Evolutionary conservation across 2,888 invertebrate genomes (phyloP).

Genomic region (Agrotis segetum): DNA sequence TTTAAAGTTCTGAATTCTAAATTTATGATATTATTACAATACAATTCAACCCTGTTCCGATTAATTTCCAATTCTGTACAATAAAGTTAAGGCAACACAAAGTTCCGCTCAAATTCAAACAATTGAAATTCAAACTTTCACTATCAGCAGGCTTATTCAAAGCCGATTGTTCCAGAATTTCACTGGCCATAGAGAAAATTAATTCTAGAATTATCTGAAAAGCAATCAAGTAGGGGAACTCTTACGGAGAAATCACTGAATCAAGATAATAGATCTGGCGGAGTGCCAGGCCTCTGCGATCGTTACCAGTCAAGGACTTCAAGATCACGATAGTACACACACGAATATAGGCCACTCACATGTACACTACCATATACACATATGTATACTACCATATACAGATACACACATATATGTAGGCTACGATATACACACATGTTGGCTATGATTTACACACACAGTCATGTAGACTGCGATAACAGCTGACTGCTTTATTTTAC

Average conservation of each 20-base stretch:
- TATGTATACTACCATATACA: background rate
- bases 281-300: conserved; percentile 75
- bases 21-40: background rate
- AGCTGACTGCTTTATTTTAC: conserved; percentile 70
- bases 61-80: conserved; percentile 6
- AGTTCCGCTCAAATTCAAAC: background rate
- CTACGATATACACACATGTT: background rate
- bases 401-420: background rate
- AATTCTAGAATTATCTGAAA: conserved; percentile 47
- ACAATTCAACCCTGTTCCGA: background rate
- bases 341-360: conserved; percentile 52
- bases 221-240: conserved; percentile 56
- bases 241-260: conserved; percentile 63
- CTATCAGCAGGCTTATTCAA: conserved; percentile 9
- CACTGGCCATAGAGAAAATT: conserved; percentile 23
- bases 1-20: background rate
- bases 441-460: conserved; percentile 5
- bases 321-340: conserved; percentile 69
- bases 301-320: conserved; percentile 77
- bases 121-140: conserved; percentile 30
- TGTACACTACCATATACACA: conserved; percentile 20
- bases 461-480: conserved; percentile 49
- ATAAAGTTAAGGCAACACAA: conserved; percentile 1
- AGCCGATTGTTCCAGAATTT: conserved; percentile 24
- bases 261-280: conserved; percentile 76